These are phyloP conservation scores for Hydropsyche betteni DNA, from an alignment of 2,888 invertebrate genomes.

Conservation along the genomic window DNA sequence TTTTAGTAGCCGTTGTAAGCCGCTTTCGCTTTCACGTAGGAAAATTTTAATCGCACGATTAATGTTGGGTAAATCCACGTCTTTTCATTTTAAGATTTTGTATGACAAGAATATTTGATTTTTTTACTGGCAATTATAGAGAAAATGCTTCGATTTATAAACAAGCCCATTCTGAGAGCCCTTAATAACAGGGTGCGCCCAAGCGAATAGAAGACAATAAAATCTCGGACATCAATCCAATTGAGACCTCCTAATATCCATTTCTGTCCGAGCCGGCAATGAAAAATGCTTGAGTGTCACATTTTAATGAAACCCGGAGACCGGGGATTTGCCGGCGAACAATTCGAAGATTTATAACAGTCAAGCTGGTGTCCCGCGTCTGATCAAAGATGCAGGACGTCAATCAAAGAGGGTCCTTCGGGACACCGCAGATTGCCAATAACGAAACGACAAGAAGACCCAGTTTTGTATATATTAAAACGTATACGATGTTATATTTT, in stretches of 20 bases:
- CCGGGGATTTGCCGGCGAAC: conserved; percentile 2
- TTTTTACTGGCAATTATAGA: too few species aligned
- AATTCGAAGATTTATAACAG: conserved; percentile 30
- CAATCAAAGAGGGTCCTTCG: conserved; percentile 31
- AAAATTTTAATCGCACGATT: too few species aligned
- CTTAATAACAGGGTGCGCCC: neutral
- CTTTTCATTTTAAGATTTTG: too few species aligned
- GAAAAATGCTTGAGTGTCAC: conserved; percentile 26
- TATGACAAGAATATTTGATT: too few species aligned
- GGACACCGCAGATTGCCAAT: conserved; percentile 25
- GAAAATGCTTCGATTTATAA: too few species aligned
- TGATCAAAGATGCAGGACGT: conserved; percentile 35
- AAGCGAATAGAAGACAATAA: conserved; percentile 5
- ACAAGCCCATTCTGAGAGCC: too few species aligned
- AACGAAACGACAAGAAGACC: neutral
- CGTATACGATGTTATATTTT: too few species aligned
- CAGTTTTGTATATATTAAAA: too few species aligned
- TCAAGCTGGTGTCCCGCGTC: neutral
- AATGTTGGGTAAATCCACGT: too few species aligned
- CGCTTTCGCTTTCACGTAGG: too few species aligned
- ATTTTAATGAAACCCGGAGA: conserved; percentile 19
- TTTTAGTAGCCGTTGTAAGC: too few species aligned
- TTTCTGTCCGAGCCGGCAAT: conserved; percentile 5
- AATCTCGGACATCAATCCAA: conserved; percentile 24
- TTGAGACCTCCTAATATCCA: conserved; percentile 14